Conservation (phyloP, 2,113 vertebrate species). For the Rhinogobius similis region DNA sequence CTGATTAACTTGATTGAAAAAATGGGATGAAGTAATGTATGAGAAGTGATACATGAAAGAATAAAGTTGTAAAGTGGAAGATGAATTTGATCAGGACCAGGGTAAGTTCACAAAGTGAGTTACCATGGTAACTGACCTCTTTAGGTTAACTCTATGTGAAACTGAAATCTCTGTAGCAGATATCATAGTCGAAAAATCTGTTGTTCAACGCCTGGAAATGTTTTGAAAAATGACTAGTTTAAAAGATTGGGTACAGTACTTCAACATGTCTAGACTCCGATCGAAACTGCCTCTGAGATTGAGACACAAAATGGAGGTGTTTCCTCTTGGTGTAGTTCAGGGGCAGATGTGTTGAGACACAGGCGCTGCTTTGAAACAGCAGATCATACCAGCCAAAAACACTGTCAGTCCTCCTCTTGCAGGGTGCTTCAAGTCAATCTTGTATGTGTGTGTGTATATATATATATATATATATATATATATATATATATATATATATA, state of each 20-base stretch:
- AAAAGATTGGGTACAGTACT: background rate
- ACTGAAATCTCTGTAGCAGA: background rate
- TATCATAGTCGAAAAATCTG: background rate
- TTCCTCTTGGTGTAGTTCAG: background rate
- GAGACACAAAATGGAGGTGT: background rate
- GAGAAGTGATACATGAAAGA: background rate
- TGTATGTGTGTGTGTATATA: too few species aligned
- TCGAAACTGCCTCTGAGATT: background rate
- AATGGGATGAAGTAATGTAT: background rate
- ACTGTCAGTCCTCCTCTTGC: too few species aligned
- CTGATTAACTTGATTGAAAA: too few species aligned
- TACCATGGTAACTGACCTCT: background rate
- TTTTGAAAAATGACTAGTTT: background rate
- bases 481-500: too few species aligned
- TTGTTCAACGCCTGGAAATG: background rate
- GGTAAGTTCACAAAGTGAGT: background rate
- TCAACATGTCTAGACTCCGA: too few species aligned
- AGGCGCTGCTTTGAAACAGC: too few species aligned
- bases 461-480: too few species aligned
- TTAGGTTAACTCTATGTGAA: background rate
- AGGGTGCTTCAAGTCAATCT: too few species aligned
- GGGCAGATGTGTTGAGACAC: constrained; percentile 24
- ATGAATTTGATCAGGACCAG: background rate
- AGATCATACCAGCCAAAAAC: constrained; percentile 11
- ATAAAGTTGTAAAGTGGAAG: background rate